Evolutionary conservation across 2,888 invertebrate genomes (phyloP).

Genomic region (Odontothrips loti): DNA sequence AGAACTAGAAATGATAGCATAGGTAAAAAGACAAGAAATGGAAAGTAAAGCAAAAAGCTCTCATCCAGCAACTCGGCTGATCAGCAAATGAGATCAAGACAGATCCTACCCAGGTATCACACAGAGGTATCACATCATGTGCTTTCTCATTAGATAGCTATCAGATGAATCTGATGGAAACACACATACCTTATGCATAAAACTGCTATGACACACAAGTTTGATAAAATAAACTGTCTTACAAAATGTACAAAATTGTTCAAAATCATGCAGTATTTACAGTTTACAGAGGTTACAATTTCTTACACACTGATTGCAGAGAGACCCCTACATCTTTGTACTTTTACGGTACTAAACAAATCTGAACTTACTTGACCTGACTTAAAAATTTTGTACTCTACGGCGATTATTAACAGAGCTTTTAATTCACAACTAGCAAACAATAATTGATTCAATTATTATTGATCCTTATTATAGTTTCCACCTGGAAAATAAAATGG

Average conservation of each 20-base stretch:
- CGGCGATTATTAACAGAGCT: background rate
- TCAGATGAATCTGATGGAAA: background rate
- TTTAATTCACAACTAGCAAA: background rate
- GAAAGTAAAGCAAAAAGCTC: background rate
- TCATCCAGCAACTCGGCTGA: background rate
- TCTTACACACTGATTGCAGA: background rate
- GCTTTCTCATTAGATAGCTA: background rate
- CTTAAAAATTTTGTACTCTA: conserved; percentile 21
- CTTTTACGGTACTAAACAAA: background rate
- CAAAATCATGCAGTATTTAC: background rate
- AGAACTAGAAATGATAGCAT: background rate
- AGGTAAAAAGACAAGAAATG: background rate
- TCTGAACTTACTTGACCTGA: background rate
- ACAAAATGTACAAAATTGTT: background rate
- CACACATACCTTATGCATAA: background rate
- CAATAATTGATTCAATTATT: background rate
- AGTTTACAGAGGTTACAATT: background rate
- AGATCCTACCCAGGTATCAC: background rate
- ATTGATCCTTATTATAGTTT: background rate
- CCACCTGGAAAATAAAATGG: background rate
- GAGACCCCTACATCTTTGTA: background rate
- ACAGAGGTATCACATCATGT: background rate
- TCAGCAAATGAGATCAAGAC: conserved; percentile 3
- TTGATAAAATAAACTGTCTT: conserved; percentile 3
- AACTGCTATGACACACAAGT: background rate